Evolutionary conservation across 92 coral and sea anemone species (phyloP).

Genomic region (Bergia puertoricense): DNA sequence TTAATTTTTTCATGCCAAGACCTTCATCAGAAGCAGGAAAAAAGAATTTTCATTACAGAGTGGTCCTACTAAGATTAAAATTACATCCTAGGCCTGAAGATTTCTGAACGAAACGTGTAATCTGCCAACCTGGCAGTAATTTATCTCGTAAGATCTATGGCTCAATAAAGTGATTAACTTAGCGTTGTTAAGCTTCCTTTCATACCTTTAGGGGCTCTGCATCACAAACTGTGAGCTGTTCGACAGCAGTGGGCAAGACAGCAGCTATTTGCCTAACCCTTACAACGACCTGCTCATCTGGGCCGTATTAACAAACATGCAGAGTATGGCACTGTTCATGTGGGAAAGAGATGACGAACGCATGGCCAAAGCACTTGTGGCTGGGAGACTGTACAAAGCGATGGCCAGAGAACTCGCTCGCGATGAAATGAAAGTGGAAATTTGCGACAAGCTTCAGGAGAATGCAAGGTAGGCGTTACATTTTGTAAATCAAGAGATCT

Average conservation of each 20-base stretch:
- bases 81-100: too few relatives aligned
- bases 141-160: too few relatives aligned
- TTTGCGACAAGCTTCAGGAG: slow-evolving; percentile 56
- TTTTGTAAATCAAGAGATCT: too few relatives aligned
- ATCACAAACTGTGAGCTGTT: slow-evolving; percentile 54
- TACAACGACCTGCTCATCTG: slow-evolving; percentile 71
- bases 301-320: slow-evolving; percentile 75
- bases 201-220: slow-evolving; percentile 50
- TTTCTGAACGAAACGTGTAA: too few relatives aligned
- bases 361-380: slow-evolving; percentile 75
- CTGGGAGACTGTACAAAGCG: slow-evolving; percentile 62
- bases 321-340: slow-evolving; percentile 78
- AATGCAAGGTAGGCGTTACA: slow-evolving; percentile 54
- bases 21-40: too few relatives aligned
- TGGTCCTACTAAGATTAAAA: too few relatives aligned
- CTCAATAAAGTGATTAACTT: too few relatives aligned
- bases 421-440: slow-evolving; percentile 71
- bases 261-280: slow-evolving; percentile 56
- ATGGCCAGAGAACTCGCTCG: slow-evolving; percentile 62
- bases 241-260: slow-evolving; percentile 22
- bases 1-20: too few relatives aligned
- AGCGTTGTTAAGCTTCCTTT: not conserved
- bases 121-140: too few relatives aligned
- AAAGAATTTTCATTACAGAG: too few relatives aligned
- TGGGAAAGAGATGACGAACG: slow-evolving; percentile 81